Percentiles rank a stretch among this genome's conserved stretches.
Evolutionary conservation across 1,140 invertebrate genomes (phyloP).

Genomic region (Hetaerina americana): DNA sequence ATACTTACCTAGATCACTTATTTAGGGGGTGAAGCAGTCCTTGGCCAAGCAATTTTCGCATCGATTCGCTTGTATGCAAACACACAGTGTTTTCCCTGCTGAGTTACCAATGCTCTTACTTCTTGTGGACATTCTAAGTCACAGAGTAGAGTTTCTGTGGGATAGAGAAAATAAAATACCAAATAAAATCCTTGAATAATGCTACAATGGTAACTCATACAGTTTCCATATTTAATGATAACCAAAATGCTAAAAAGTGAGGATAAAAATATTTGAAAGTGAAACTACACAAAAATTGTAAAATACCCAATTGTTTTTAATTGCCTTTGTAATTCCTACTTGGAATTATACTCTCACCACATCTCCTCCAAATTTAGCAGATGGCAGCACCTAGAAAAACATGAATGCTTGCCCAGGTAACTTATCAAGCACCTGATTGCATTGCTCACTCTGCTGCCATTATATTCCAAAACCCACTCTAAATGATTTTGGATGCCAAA

Average conservation of each 20-base stretch:
- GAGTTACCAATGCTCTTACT: conserved; percentile 47
- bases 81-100: conserved; percentile 64
- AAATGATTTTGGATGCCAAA: too few relatives aligned
- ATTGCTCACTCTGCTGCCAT: too few relatives aligned
- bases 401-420: too few relatives aligned
- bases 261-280: not conserved
- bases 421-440: too few relatives aligned
- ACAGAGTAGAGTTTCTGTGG: conserved; percentile 73
- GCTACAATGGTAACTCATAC: too few relatives aligned
- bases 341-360: too few relatives aligned
- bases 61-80: conserved; percentile 91
- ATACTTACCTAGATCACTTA: not conserved
- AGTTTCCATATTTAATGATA: not conserved
- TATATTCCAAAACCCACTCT: too few relatives aligned
- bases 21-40: conserved; percentile 28
- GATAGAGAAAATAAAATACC: conserved; percentile 21
- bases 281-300: too few relatives aligned
- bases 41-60: conserved; percentile 94
- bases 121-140: conserved; percentile 86
- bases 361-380: too few relatives aligned
- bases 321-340: too few relatives aligned
- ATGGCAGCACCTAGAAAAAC: too few relatives aligned
- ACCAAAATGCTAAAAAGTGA: not conserved
- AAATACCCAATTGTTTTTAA: too few relatives aligned
- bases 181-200: not conserved